Evolutionary conservation across 1,140 invertebrate species (phyloP).

Genomic region (Telenomus remus): DNA sequence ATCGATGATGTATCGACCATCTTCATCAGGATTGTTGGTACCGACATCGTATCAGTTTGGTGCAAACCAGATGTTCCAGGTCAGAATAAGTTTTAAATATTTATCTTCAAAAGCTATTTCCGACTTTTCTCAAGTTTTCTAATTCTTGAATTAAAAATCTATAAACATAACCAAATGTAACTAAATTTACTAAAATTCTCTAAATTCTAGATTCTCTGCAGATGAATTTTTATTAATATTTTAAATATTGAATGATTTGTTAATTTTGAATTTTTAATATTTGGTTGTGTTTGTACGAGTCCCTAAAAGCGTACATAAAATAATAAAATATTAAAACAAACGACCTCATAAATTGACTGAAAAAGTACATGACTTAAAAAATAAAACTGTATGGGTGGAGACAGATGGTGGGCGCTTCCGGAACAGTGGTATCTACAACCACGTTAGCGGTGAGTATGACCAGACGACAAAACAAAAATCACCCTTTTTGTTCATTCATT

Average conservation of each 20-base stretch:
- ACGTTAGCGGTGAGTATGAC: constrained; percentile 71
- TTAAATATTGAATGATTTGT: too few species aligned
- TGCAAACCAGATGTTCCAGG: constrained; percentile 80
- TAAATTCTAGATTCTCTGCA: not conserved
- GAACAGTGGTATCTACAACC: constrained; percentile 72
- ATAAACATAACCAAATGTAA: too few species aligned
- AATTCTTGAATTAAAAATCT: too few species aligned
- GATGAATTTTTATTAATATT: constrained; percentile 3
- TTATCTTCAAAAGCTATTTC: not conserved
- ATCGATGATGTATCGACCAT: constrained; percentile 78
- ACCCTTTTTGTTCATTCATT: constrained; percentile 5
- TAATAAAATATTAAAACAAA: too few species aligned
- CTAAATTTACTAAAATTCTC: too few species aligned
- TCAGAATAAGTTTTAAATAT: constrained; percentile 61
- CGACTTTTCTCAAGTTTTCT: too few species aligned
- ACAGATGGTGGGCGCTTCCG: constrained; percentile 75
- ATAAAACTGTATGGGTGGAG: constrained; percentile 66
- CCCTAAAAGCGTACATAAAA: too few species aligned
- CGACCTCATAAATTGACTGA: too few species aligned
- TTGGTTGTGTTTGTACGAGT: too few species aligned
- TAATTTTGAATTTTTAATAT: too few species aligned
- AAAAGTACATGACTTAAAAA: constrained; percentile 30
- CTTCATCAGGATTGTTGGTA: constrained; percentile 76
- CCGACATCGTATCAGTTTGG: constrained; percentile 78
- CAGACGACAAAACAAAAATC: constrained; percentile 17